A percentile compares a stretch with the other conserved stretches of the same genome.
phyloP scores from a whole-genome alignment of 2,888 invertebrate genomes.

The Catocala fraxini region DNA sequence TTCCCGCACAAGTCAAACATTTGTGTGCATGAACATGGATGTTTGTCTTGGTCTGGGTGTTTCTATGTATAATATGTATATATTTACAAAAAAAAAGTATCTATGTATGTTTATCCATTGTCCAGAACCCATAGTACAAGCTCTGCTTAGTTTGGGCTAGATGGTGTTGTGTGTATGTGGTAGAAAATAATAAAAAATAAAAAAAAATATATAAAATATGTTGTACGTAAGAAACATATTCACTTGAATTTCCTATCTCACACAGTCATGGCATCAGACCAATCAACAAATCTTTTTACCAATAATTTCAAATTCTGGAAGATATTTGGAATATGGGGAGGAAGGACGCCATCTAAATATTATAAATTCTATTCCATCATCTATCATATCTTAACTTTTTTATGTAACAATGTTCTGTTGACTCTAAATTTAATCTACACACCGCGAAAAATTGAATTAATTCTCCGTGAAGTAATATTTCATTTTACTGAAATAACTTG shows the following conservation, averaged over 20 bases:
- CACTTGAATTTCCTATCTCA: background rate
- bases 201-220: too few relatives aligned
- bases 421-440: conserved; percentile 69
- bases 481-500: conserved; percentile 66
- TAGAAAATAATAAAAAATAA: too few relatives aligned
- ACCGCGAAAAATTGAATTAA: conserved; percentile 66
- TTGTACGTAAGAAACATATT: conserved; percentile 16
- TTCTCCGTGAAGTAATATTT: conserved; percentile 72
- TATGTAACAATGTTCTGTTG: conserved; percentile 65
- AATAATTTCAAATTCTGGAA: conserved; percentile 62
- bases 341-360: conserved; percentile 51
- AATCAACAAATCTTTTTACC: conserved; percentile 61
- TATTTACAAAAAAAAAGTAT: too few relatives aligned
- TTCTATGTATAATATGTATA: too few relatives aligned
- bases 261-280: conserved; percentile 43
- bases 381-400: conserved; percentile 59
- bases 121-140: too few relatives aligned
- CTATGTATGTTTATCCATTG: too few relatives aligned
- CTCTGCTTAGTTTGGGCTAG: too few relatives aligned
- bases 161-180: too few relatives aligned
- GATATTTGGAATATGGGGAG: conserved; percentile 71
- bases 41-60: too few relatives aligned
- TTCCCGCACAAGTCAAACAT: too few relatives aligned
- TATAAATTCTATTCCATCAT: conserved; percentile 67
- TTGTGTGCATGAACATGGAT: too few relatives aligned